Base-by-base conservation (phyloP, 2,113 vertebrate genomes). In the Excalfactoria chinensis region DNA sequence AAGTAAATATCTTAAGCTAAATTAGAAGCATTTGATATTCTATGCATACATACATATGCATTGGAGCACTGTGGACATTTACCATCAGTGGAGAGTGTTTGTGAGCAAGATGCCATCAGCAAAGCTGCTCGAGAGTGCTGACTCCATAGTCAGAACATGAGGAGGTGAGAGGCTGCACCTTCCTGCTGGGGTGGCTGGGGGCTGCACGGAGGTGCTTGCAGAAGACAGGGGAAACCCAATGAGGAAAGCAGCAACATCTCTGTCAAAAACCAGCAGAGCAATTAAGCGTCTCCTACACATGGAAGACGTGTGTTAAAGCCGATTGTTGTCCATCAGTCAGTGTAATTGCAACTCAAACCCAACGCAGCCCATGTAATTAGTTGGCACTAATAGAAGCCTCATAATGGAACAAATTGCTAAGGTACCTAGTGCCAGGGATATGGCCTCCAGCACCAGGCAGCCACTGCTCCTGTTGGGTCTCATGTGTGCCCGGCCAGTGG, bases 1-100 rank as follows among this genome's bases (percentile, higher is more conserved):
- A 70, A 80, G 79, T 30, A 55, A 84, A 93, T 22, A 19, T 70
- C 78, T 84, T 20, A 23, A 88, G 91, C 86, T 44, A 56, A 74
- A 74, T 26, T 0, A 7, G 22, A 70, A 78, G 59, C 53, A 41
- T 20, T 78, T 22, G 2, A 60, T 13, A 37, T 32, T 66, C 69
- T 35, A 1, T 9, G 75, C 69, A 28, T 18, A n/a, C 22, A 16
- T 53, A 25, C 21, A 15, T 9, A 17, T 10, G 23, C 59, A 62
- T 16, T 26, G 34, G 59, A 37, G 59, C 40, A 4, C 14, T 15
- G 40, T 2, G 53, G 62, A 64, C 70, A 30, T 20, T 67, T 66
- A 22, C 25, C 66, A 26, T 14, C 13, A 59, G 55, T 3, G 34
- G 63, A 84, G 78, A 70, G 62, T 7, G 10, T 26, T 30, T n/a